These are phyloP conservation scores for Nasonovia ribisnigri DNA, from an alignment of 2,888 invertebrate species.

Conservation along the genomic window DNA sequence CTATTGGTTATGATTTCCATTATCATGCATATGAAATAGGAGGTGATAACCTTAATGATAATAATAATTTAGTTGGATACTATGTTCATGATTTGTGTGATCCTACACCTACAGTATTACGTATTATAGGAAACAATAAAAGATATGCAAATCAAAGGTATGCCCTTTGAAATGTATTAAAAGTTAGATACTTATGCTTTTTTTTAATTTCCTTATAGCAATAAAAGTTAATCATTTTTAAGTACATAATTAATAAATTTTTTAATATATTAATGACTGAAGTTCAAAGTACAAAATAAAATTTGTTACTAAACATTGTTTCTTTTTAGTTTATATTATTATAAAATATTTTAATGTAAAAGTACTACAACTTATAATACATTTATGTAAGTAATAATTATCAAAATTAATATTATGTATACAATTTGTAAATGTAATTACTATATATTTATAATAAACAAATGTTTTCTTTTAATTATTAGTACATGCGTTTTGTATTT, in stretches of 20 bases:
- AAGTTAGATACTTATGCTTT: not conserved
- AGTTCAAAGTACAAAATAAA: not conserved
- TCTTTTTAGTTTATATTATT: no score
- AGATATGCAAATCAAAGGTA: slow-evolving; percentile 7
- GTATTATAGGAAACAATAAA: not conserved
- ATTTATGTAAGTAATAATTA: not conserved
- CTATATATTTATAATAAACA: no score
- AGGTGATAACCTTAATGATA: not conserved
- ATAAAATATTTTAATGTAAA: no score
- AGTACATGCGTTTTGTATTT: no score
- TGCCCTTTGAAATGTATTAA: not conserved
- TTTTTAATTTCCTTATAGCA: not conserved
- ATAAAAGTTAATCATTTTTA: not conserved
- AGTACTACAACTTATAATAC: not conserved
- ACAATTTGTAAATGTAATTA: slow-evolving; percentile 7
- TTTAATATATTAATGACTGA: not conserved
- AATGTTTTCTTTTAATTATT: no score
- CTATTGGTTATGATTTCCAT: not conserved
- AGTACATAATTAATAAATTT: not conserved
- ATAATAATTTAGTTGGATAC: no score
- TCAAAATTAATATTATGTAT: not conserved
- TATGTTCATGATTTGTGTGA: no score
- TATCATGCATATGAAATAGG: not conserved
- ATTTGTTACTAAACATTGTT: not conserved
- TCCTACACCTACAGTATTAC: no score